Base-by-base conservation (phyloP, 2,888 invertebrate genomes). In the Pilophorus perplexus region DNA sequence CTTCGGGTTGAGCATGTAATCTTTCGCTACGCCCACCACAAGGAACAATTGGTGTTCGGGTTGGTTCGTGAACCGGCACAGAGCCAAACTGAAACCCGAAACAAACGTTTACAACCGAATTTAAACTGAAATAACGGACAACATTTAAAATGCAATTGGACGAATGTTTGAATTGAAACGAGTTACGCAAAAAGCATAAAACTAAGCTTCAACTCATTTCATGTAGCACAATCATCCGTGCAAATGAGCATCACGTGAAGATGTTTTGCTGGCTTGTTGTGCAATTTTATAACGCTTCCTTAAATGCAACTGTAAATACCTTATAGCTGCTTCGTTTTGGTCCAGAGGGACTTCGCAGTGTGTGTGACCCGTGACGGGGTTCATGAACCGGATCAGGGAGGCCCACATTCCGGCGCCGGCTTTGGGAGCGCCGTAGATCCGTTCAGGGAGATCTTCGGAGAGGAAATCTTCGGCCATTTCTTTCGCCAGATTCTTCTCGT, bases 381-480 rank as follows among this genome's bases (percentile, higher is more conserved):
- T 90, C 74, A 95, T 84, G 48, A 96, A 86, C 68, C 93, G 83
- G 59, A 97, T 84, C 67, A 89, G 85, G 0, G 90, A 96, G 0
- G 96, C 96, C 98, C 99, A 99, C 84, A 96, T 88, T 2, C 95
- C 96, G 79, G 84, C 78, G 72, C 97, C 97, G 14, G 98, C 98
- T 79, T 97, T 94, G 0, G 98, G 96, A 0, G 97, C 91, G 0
- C 97, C 93, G 78, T 97, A 99, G 0, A 88, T 81, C 74, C 88
- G 89, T 79, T 99, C 98, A 1, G 97, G 94, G 2, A 97, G 80
- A 70, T 95, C 89, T 77, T 98, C 97, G 65, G 91, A 92, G 1
- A 99, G 82, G 74, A 98, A 96, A 5, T 96, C 93, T 73, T 95
- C 93, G 0, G 98, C 98, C 89, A 99, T 93, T 82, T 99, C 96